Evolutionary conservation across 2,113 vertebrate species (phyloP).

Genomic region (Capricornis sumatraensis): DNA sequence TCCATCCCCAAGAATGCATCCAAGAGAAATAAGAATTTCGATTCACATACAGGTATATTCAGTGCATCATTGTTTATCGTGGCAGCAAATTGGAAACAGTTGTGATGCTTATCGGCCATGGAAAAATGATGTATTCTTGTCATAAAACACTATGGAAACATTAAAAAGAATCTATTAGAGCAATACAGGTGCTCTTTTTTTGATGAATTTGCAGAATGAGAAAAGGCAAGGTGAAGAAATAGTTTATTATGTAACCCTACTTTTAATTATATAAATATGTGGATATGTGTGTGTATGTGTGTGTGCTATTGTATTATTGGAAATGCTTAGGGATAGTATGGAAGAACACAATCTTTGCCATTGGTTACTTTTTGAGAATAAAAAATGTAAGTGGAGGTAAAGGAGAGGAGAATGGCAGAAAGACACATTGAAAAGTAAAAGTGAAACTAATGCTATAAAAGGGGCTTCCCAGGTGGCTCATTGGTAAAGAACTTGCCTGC

Average conservation of each 20-base stretch:
- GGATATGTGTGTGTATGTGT: background rate
- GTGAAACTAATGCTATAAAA: background rate
- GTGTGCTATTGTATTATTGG: background rate
- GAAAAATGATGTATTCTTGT: background rate
- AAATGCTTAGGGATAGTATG: background rate
- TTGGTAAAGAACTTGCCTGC: background rate
- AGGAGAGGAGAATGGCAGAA: background rate
- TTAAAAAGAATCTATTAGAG: background rate
- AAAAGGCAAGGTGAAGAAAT: background rate
- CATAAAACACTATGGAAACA: background rate
- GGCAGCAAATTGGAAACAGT: background rate
- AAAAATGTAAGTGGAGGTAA: background rate
- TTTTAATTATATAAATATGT: background rate
- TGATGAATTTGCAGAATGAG: background rate
- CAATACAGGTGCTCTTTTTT: background rate
- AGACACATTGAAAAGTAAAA: background rate
- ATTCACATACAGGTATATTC: background rate
- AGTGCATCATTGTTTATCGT: background rate
- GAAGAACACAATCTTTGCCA: background rate
- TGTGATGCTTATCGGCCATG: background rate
- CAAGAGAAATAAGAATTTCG: background rate
- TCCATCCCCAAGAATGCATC: background rate
- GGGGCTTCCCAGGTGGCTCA: background rate
- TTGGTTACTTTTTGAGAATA: background rate
- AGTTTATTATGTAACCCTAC: background rate